Evolutionary conservation across 2,113 vertebrate genomes (phyloP).

Genomic region (Nothoprocta pentlandii): DNA sequence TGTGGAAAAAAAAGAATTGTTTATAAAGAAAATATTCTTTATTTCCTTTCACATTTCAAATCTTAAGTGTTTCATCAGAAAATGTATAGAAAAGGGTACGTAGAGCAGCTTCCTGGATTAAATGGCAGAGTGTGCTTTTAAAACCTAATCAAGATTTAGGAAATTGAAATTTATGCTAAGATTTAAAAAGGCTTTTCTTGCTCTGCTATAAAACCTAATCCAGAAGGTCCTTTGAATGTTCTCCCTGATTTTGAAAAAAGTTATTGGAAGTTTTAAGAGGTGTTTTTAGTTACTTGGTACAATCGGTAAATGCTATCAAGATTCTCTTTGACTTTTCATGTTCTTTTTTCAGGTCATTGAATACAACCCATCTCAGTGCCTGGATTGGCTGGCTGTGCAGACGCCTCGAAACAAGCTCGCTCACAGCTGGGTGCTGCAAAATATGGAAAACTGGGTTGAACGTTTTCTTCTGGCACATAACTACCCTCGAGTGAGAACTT

Average conservation of each 20-base stretch:
- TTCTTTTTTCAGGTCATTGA: conserved; percentile 89
- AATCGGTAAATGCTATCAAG: neutral
- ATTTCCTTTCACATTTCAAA: neutral
- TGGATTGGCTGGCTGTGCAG: conserved; percentile 98
- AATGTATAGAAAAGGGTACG: neutral
- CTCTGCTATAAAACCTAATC: neutral
- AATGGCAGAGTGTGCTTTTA: neutral
- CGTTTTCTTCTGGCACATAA: conserved; percentile 98
- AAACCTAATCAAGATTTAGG: neutral
- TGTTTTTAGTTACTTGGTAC: neutral
- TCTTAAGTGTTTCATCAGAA: neutral
- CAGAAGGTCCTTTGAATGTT: neutral
- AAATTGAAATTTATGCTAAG: neutral
- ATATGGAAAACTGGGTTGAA: conserved; percentile 99
- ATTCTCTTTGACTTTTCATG: conserved; percentile 3
- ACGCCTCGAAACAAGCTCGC: conserved; percentile 97
- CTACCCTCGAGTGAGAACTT: conserved; percentile 97
- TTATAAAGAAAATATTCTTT: neutral
- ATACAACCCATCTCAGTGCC: conserved; percentile 98
- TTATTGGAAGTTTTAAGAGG: neutral
- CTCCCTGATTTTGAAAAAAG: neutral
- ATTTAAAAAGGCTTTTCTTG: neutral
- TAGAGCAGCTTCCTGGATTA: neutral
- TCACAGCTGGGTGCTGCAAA: conserved; percentile 99
- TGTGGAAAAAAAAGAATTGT: neutral